Conservation (phyloP, 2,113 vertebrate genomes). For the Hystrix brachyura region DNA sequence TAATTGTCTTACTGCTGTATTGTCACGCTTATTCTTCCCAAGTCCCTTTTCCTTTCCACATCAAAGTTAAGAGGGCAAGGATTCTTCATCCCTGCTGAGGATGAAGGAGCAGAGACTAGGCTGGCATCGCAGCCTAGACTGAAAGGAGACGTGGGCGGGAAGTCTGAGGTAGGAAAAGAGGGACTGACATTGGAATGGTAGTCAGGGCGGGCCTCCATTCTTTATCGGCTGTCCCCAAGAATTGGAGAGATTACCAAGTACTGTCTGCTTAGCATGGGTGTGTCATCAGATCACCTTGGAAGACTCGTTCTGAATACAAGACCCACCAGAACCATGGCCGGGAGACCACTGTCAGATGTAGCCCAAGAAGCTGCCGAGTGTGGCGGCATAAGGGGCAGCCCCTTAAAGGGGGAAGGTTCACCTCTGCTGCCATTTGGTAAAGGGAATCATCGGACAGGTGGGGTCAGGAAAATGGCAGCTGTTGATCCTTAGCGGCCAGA, state of each 20-base stretch:
- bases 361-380: neutral
- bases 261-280: neutral
- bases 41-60: neutral
- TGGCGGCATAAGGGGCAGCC: neutral
- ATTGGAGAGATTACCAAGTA: neutral
- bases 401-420: neutral
- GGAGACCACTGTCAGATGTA: slow-evolving; percentile 6
- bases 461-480: slow-evolving; percentile 13
- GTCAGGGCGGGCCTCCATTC: neutral
- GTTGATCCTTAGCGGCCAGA: slow-evolving; percentile 33
- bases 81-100: neutral
- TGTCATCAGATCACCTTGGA: neutral
- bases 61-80: neutral
- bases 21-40: neutral
- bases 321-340: neutral
- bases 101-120: neutral
- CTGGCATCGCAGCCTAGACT: neutral
- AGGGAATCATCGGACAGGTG: slow-evolving; percentile 47
- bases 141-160: neutral
- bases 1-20: slow-evolving; percentile 12
- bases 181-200: neutral
- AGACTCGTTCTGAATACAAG: neutral
- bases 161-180: neutral
- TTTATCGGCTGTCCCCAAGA: neutral
- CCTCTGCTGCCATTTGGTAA: slow-evolving; percentile 45